Evolutionary conservation across 2,888 invertebrate genomes (phyloP).

Genomic region (Dromius quadrimaculatus): DNA sequence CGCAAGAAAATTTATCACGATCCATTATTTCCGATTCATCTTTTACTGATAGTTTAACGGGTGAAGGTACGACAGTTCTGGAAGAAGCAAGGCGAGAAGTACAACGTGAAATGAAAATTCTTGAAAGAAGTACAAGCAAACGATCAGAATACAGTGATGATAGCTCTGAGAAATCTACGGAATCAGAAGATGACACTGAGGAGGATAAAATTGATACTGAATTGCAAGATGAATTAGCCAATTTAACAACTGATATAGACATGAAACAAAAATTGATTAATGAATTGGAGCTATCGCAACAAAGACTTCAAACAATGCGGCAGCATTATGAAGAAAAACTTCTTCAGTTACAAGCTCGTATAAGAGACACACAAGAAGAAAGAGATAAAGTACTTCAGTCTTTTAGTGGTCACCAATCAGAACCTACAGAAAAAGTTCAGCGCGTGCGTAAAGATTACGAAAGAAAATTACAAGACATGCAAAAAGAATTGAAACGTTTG

Average conservation of each 20-base stretch:
- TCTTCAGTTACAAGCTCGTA: conserved; percentile 83
- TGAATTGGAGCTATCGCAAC: conserved; percentile 90
- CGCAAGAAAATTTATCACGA: conserved; percentile 61
- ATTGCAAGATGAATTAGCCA: conserved; percentile 85
- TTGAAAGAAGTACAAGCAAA: conserved; percentile 59
- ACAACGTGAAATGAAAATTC: conserved; percentile 73
- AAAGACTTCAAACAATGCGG: conserved; percentile 85
- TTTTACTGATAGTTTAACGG: conserved; percentile 58
- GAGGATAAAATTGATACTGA: conserved; percentile 71
- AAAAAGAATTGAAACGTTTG: conserved; percentile 85
- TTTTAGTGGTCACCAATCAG: conserved; percentile 56
- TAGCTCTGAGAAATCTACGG: conserved; percentile 71
- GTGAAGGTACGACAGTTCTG: conserved; percentile 71
- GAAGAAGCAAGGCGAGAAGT: conserved; percentile 86
- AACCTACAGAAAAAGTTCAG: conserved; percentile 79
- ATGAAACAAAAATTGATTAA: conserved; percentile 95
- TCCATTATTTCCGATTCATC: conserved; percentile 58
- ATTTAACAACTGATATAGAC: conserved; percentile 92
- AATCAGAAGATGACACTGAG: conserved; percentile 70
- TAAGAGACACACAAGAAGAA: conserved; percentile 90
- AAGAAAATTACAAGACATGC: conserved; percentile 84
- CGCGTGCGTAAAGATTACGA: conserved; percentile 92
- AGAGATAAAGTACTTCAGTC: conserved; percentile 86
- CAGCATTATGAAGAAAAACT: conserved; percentile 95
- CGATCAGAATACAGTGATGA: conserved; percentile 70